phyloP scores from a whole-genome alignment of 2,888 invertebrate species.

The Harpagoxenus sublaevis region DNA sequence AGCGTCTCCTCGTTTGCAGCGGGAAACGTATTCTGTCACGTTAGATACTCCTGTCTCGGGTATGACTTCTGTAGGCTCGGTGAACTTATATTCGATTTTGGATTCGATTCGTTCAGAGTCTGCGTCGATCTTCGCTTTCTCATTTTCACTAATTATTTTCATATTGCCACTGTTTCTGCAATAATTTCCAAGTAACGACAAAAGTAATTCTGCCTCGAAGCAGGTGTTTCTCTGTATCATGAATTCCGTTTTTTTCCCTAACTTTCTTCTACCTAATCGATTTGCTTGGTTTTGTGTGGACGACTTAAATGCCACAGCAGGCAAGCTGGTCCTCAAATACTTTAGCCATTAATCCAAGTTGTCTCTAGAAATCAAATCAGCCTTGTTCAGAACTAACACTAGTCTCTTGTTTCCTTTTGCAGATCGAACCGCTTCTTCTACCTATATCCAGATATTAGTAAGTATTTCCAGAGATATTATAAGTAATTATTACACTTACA shows the following conservation, averaged over 20 bases:
- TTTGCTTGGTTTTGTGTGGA: slow-evolving; percentile 96
- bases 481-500: neutral
- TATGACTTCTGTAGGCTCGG: slow-evolving; percentile 5
- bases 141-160: slow-evolving; percentile 90
- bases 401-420: slow-evolving; percentile 94
- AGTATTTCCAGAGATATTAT: too few species aligned
- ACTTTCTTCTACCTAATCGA: slow-evolving; percentile 91
- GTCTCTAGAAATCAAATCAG: slow-evolving; percentile 96
- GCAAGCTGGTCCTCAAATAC: slow-evolving; percentile 93
- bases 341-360: slow-evolving; percentile 97
- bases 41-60: slow-evolving; percentile 34
- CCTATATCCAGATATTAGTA: slow-evolving; percentile 89
- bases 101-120: neutral
- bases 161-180: slow-evolving; percentile 95
- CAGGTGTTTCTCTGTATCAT: slow-evolving; percentile 92
- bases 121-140: neutral
- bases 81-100: neutral
- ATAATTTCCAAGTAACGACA: slow-evolving; percentile 97
- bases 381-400: slow-evolving; percentile 98
- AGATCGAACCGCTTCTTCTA: slow-evolving; percentile 94
- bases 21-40: slow-evolving; percentile 73
- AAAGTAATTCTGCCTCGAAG: slow-evolving; percentile 96
- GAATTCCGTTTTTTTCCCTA: slow-evolving; percentile 88
- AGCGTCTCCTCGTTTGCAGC: slow-evolving; percentile 66
- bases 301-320: slow-evolving; percentile 95